A percentile compares a stretch with the other conserved stretches of the same genome.
Conservation (phyloP, 2,888 invertebrate species). For the Agriotes lineatus region DNA sequence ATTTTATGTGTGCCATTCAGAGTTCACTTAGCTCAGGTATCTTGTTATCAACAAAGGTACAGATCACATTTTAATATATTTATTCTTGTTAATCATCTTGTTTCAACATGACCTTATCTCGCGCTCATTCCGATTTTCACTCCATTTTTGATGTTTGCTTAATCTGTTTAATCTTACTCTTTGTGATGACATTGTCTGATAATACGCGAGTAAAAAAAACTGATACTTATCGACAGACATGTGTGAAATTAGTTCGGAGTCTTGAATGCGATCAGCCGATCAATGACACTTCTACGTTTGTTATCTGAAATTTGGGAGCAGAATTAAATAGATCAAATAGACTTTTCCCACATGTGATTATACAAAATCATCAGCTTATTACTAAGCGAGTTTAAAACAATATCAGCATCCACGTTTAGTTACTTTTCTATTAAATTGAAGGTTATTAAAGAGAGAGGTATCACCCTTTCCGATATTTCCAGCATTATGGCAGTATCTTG, state of each 20-base stretch:
- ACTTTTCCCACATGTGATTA: no score
- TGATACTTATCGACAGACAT: slow-evolving; percentile 9
- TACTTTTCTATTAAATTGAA: no score
- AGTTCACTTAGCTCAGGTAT: slow-evolving; percentile 45
- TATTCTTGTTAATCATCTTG: slow-evolving; percentile 49
- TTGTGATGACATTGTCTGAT: slow-evolving; percentile 32
- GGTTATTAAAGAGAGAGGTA: no score
- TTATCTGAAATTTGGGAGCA: no score
- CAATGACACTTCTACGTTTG: no score
- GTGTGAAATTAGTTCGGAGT: neutral
- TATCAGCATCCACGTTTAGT: no score
- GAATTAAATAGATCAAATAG: no score
- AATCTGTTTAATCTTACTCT: slow-evolving; percentile 40
- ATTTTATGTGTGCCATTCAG: slow-evolving; percentile 40
- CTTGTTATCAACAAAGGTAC: slow-evolving; percentile 45
- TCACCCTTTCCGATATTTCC: no score
- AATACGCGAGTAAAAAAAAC: slow-evolving; percentile 3
- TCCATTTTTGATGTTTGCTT: slow-evolving; percentile 43
- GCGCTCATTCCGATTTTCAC: slow-evolving; percentile 40
- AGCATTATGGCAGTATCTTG: no score
- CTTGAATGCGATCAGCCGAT: no score
- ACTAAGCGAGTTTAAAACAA: no score
- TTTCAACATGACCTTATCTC: slow-evolving; percentile 46
- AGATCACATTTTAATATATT: slow-evolving; percentile 48
- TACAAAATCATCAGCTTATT: no score